Conservation (phyloP, 1,140 invertebrate species). For the Drosophila takahashii region DNA sequence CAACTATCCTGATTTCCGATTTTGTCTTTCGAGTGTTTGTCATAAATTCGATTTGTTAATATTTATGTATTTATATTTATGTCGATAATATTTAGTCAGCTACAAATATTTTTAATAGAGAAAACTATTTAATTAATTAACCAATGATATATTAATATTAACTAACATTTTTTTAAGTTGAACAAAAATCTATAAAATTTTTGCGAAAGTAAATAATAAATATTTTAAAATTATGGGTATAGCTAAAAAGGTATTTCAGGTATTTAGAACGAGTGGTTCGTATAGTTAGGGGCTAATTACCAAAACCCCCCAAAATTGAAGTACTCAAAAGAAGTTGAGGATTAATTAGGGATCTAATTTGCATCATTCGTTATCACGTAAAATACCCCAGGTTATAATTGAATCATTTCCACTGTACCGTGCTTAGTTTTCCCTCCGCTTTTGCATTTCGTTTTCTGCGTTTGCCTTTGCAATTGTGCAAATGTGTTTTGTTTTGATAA, state of each 20-base stretch:
- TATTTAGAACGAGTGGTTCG: not conserved
- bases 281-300: not conserved
- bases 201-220: too few species aligned
- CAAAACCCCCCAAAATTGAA: not conserved
- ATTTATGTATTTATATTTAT: too few species aligned
- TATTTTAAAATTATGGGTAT: not conserved
- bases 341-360: not conserved
- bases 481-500: conserved; percentile 84
- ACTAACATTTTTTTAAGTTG: too few species aligned
- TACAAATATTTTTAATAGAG: too few species aligned
- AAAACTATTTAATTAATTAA: too few species aligned
- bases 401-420: conserved; percentile 37
- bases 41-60: too few species aligned
- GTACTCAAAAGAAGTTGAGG: not conserved
- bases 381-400: conserved; percentile 6
- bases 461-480: conserved; percentile 82
- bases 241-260: not conserved
- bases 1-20: too few species aligned
- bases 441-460: conserved; percentile 72
- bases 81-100: too few species aligned
- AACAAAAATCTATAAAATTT: too few species aligned
- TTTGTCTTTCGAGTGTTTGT: too few species aligned
- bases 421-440: conserved; percentile 49
- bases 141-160: too few species aligned
- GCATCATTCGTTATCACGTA: not conserved